Percentiles rank a stretch among this genome's conserved stretches.
Conservation (phyloP, 2,888 invertebrate genomes). For the Lampropteryx suffumata region DNA sequence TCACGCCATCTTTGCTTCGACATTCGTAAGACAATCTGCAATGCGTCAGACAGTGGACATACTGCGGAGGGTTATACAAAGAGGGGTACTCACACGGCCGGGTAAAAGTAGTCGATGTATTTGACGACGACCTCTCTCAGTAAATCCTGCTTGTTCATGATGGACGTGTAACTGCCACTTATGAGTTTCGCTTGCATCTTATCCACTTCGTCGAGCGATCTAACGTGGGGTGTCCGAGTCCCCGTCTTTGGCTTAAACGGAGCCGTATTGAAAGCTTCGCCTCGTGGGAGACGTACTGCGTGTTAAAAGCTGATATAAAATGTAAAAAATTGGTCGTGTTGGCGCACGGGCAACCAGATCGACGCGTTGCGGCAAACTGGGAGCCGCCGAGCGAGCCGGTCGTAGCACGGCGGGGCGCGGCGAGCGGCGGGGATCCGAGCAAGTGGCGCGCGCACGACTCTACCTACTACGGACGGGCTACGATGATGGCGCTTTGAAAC, state of each 20-base stretch:
- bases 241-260: conserved; percentile 60
- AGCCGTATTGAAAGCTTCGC: conserved; percentile 61
- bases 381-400: conserved; percentile 68
- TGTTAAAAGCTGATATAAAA: conserved; percentile 59
- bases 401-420: conserved; percentile 61
- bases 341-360: conserved; percentile 71
- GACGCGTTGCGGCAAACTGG: conserved; percentile 82
- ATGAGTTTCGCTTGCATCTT: conserved; percentile 83
- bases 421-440: conserved; percentile 59
- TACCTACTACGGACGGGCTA: conserved; percentile 68
- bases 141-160: conserved; percentile 86
- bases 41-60: conserved; percentile 53
- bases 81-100: conserved; percentile 85
- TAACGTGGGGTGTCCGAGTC: conserved; percentile 62
- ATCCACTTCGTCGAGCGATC: conserved; percentile 58
- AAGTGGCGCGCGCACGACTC: conserved; percentile 78
- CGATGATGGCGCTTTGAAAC: conserved; percentile 76
- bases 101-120: conserved; percentile 88
- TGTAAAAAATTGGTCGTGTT: conserved; percentile 39
- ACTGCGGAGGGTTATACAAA: conserved; percentile 27
- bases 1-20: conserved; percentile 49
- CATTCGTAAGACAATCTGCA: conserved; percentile 51
- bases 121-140: conserved; percentile 87
- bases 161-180: conserved; percentile 85
- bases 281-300: conserved; percentile 58